phyloP scores from a whole-genome alignment of 2,888 invertebrate genomes.

The Pseudeuparius sepicola region DNA sequence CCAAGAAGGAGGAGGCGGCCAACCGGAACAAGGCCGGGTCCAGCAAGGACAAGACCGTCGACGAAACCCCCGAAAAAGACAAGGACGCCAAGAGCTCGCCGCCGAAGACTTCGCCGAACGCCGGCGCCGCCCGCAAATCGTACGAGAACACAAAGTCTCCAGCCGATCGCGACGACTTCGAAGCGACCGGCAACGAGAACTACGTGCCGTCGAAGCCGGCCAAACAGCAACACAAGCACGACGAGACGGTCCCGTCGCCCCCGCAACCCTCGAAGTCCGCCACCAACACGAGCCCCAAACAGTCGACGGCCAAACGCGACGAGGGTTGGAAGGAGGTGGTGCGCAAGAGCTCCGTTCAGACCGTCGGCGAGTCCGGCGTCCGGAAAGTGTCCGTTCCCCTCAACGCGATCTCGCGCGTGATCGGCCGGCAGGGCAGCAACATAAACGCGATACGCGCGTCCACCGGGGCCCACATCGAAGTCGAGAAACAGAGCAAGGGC shows the following conservation, averaged over 20 bases:
- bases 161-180: slow-evolving; percentile 64
- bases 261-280: slow-evolving; percentile 26
- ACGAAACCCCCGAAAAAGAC: slow-evolving; percentile 22
- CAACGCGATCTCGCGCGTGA: slow-evolving; percentile 92
- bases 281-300: slow-evolving; percentile 54
- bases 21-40: slow-evolving; percentile 25
- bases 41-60: slow-evolving; percentile 23
- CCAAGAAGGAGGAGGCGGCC: slow-evolving; percentile 19
- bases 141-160: slow-evolving; percentile 46
- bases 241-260: slow-evolving; percentile 17
- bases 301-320: slow-evolving; percentile 56
- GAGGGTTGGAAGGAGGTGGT: slow-evolving; percentile 95
- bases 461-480: slow-evolving; percentile 96
- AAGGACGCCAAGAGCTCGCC: slow-evolving; percentile 10
- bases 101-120: not conserved
- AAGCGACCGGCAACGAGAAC: slow-evolving; percentile 56
- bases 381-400: slow-evolving; percentile 93
- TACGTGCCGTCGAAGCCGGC: slow-evolving; percentile 44
- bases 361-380: slow-evolving; percentile 46
- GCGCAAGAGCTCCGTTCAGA: slow-evolving; percentile 44
- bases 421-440: slow-evolving; percentile 94
- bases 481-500: slow-evolving; percentile 93
- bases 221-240: slow-evolving; percentile 33
- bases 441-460: slow-evolving; percentile 96
- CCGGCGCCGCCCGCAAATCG: not conserved